A percentile compares a stretch with the other conserved stretches of the same genome.
These are phyloP conservation scores for Enteromius thamalakanensis DNA, from an alignment of 2,797 vertebrate species.

Conservation along the genomic window DNA sequence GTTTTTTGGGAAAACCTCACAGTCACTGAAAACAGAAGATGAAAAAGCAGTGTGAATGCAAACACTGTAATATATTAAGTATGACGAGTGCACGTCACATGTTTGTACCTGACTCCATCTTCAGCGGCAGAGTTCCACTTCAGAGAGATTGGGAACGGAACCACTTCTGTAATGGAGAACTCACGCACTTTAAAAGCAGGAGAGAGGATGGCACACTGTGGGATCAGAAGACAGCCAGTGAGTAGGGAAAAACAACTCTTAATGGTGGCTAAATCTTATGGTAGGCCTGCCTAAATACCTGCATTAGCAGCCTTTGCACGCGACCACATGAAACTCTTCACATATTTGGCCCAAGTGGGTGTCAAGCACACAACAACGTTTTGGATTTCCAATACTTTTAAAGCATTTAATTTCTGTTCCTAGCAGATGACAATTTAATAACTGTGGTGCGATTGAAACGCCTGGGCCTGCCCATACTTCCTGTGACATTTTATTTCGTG, in stretches of 20 bases:
- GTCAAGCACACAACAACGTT: not conserved
- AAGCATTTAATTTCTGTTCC: not conserved
- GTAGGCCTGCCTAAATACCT: not conserved
- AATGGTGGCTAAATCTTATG: not conserved
- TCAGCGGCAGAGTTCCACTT: constrained; percentile 97
- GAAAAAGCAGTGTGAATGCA: not conserved
- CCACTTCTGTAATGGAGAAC: constrained; percentile 94
- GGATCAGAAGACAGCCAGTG: constrained; percentile 13
- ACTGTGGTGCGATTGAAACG: not conserved
- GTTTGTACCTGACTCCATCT: constrained; percentile 87
- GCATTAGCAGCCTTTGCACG: not conserved
- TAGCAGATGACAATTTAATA: not conserved
- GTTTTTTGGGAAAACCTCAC: constrained; percentile 95
- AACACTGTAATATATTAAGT: not conserved
- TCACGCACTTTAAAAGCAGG: constrained; percentile 98
- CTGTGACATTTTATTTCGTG: no score
- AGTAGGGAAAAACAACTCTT: not conserved
- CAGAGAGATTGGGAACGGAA: constrained; percentile 90
- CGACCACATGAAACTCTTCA: not conserved
- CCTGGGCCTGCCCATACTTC: no score
- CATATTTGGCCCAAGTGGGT: not conserved
- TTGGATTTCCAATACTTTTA: not conserved
- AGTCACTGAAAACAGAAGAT: constrained; percentile 80
- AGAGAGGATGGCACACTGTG: constrained; percentile 95
- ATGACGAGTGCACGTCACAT: not conserved